phyloP scores from a whole-genome alignment of 2,888 invertebrate species.

The Ditylenchus weischeri region DNA sequence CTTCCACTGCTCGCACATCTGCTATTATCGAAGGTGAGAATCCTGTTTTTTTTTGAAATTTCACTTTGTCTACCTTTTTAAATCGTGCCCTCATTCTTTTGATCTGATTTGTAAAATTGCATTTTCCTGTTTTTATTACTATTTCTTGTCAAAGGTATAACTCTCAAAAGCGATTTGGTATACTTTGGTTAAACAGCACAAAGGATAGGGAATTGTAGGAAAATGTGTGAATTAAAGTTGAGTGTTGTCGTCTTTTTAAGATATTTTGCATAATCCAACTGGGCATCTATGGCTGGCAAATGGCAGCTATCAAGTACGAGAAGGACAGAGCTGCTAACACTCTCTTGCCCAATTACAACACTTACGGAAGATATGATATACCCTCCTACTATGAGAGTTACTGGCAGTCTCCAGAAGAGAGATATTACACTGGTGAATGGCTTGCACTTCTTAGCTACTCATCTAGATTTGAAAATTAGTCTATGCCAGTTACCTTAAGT shows the following conservation, averaged over 20 bases:
- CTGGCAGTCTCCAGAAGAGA: constrained; percentile 49
- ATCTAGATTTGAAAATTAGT: no score
- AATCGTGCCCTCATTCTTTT: no score
- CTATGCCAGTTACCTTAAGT: no score
- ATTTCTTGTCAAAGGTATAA: no score
- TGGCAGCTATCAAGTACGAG: constrained; percentile 58
- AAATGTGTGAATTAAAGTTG: no score
- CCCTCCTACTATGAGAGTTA: constrained; percentile 57
- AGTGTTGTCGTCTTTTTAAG: no score
- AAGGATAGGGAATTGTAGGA: no score
- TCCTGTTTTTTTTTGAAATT: constrained; percentile 5
- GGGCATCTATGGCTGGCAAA: constrained; percentile 58
- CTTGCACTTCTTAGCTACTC: no score
- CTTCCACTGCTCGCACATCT: constrained; percentile 51
- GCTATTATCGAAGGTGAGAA: constrained; percentile 54
- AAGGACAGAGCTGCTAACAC: constrained; percentile 56
- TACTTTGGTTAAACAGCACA: neutral
- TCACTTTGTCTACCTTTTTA: neutral
- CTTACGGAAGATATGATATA: constrained; percentile 54
- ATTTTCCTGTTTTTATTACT: no score
- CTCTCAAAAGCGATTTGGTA: constrained; percentile 3
- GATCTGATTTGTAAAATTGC: no score
- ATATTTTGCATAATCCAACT: constrained; percentile 54
- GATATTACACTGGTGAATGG: constrained; percentile 30
- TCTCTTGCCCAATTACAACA: constrained; percentile 56